Evolutionary conservation across 2,797 vertebrate genomes (phyloP), one percentile per base, ranked within the genome.

Genomic region (Chaetophractus vellerosus): DNA sequence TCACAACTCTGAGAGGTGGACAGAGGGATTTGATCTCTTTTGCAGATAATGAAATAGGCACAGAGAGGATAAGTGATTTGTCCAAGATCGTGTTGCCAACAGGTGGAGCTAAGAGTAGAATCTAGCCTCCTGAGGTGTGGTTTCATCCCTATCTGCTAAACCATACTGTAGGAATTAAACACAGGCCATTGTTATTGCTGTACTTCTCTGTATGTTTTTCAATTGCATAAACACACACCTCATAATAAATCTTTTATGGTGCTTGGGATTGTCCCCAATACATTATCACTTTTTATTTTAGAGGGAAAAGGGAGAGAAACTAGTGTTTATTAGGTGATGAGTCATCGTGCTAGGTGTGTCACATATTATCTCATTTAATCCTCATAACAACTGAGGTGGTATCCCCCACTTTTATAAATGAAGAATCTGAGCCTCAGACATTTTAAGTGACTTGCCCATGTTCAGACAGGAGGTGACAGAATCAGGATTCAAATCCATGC

Each of bases 11-110:
- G 72, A 57, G 66, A 68, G 28, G 19, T 21, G 33, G 59, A 28
- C 86, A 81, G 41, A 75, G 61, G n/a, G 59, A 28, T 66, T 61
- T 57, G 72, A 10, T 92, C 26, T 75, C 63, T 63, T 4, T 86
- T 50, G 15, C 59, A 88, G 38, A 2, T 66, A 19, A 79, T 36
- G 15, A 52, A 93, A n/a, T 4, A 66, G 78, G 24, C 81, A 28
- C 23, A 61, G 79, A 57, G 55, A 79, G 6, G 3, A 16, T n/a
- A 26, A 64, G 48, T 82, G 9, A 50, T 38, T 64, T 76, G 66
- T 55, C 36, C 52, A 57, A 76, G 74, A 68, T 85, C 12, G 28
- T 26, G 41, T 52, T 80, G 66, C 52, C 45, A 69, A 1, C 38
- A 52, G 57, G 41, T 55, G 24, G 33, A 68, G 61, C 21, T 31